Evolutionary conservation across 2,888 invertebrate species (phyloP), one percentile per base, ranked within the genome.

Genomic region (Drosophila maculinotata): DNA sequence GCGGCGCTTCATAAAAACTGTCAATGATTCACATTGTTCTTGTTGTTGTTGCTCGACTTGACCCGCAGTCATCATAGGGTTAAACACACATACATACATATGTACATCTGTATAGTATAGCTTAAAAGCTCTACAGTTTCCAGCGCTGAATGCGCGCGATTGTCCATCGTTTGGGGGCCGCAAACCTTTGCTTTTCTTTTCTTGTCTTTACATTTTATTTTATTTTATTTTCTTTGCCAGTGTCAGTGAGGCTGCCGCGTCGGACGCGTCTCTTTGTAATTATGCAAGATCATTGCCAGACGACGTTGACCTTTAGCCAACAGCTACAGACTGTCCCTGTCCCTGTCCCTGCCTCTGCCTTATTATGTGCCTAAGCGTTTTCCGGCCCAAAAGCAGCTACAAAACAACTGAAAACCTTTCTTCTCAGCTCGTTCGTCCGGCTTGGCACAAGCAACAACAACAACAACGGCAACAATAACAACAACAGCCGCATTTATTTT

Each of bases 251-350:
- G 42, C 14, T 56, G 51, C 38, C 60, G 60, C n/a, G 59, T 36
- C 42, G 58, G 42, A 74, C 75, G 58, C 70, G 58, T 60, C 59
- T 53, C 65, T 69, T 66, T 58, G 75, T 72, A 83, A 86, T 87
- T 87, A 87, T 89, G 87, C 88, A 87, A 89, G 87, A 87, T 86
- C 87, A 87, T 83, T 87, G 83, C 79, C 86, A 75, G 75, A 75
- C 81, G 79, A 56, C 77, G 77, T 79, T 79, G 80, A 77, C 79
- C 79, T 75, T 75, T 71, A 36, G 49, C 39, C 2, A 64, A 53
- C 56, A 35, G 51, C 25, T 14, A 15, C 5, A 31, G n/a, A 12
- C 30, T 10, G 6, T 3, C 25, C 1, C 15, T 7, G 7, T 9
- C 31, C 8, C 28, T 1, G 9, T 30, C n/a, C 2, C 25, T 5